phyloP scores from a whole-genome alignment of 2,888 invertebrate genomes.

The Phaonia tiefii region DNA sequence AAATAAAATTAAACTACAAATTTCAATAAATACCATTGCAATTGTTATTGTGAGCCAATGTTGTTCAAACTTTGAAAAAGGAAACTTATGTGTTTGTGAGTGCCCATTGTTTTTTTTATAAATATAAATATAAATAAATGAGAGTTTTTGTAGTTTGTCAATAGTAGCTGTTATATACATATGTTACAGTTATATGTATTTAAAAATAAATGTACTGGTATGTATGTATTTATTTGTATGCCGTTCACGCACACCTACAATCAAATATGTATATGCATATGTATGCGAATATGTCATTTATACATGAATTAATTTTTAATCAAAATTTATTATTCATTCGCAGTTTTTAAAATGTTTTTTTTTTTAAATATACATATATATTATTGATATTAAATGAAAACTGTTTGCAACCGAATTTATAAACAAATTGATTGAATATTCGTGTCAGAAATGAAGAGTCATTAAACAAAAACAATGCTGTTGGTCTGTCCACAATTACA shows the following conservation, averaged over 20 bases:
- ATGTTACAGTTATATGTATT: neutral
- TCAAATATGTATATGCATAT: slow-evolving; percentile 4
- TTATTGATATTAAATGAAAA: slow-evolving; percentile 36
- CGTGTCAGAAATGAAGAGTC: slow-evolving; percentile 3
- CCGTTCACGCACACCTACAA: too few relatives aligned
- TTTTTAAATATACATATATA: slow-evolving; percentile 21
- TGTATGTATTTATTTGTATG: too few relatives aligned
- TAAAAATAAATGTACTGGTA: neutral
- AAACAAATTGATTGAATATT: slow-evolving; percentile 41
- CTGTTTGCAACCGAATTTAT: slow-evolving; percentile 27
- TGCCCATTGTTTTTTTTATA: too few relatives aligned
- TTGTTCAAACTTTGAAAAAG: too few relatives aligned
- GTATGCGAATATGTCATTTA: slow-evolving; percentile 3
- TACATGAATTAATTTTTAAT: slow-evolving; percentile 42
- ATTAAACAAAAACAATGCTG: slow-evolving; percentile 10
- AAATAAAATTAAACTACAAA: too few relatives aligned
- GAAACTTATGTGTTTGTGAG: too few relatives aligned
- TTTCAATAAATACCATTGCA: too few relatives aligned
- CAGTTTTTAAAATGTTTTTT: slow-evolving; percentile 37
- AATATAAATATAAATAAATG: too few relatives aligned
- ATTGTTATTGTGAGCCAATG: too few relatives aligned
- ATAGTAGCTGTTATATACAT: slow-evolving; percentile 20
- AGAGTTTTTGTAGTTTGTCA: slow-evolving; percentile 22
- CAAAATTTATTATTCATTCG: slow-evolving; percentile 29
- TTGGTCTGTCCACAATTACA: too few relatives aligned